These are phyloP conservation scores for Prenolepis imparis DNA, from an alignment of 2,888 invertebrate genomes.

Conservation along the genomic window DNA sequence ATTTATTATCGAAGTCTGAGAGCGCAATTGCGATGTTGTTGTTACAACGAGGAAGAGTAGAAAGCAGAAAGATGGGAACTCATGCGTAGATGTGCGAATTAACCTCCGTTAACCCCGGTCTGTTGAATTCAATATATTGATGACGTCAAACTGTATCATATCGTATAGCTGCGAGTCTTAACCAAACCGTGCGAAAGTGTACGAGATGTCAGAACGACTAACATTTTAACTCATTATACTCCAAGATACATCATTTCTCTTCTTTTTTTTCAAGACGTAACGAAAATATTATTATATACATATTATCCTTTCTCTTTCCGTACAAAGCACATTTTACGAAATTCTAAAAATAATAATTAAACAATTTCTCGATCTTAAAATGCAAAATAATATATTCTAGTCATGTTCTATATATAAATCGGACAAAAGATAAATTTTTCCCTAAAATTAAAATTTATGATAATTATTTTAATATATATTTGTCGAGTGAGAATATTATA, in stretches of 20 bases:
- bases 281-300: not conserved
- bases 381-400: not conserved
- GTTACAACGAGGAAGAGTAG: constrained; percentile 42
- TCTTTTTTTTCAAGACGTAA: not conserved
- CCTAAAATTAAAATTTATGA: not conserved
- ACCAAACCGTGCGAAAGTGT: constrained; percentile 53
- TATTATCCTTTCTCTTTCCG: not conserved
- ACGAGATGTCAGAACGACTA: constrained; percentile 1
- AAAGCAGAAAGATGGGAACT: constrained; percentile 62
- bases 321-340: not conserved
- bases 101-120: constrained; percentile 82
- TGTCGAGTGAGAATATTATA: not conserved
- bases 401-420: constrained; percentile 1
- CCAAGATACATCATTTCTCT: constrained; percentile 5
- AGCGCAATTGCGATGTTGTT: constrained; percentile 51
- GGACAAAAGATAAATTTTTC: not conserved
- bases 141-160: constrained; percentile 82
- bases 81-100: constrained; percentile 78
- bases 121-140: constrained; percentile 82
- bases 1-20: constrained; percentile 52
- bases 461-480: not conserved
- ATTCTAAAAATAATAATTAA: not conserved
- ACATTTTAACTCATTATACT: not conserved
- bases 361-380: no score
- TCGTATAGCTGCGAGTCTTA: constrained; percentile 66